Evolutionary conservation across 2,113 vertebrate species (phyloP), one percentile per base, ranked within the genome.

Genomic region (Leucopternis melanops): DNA sequence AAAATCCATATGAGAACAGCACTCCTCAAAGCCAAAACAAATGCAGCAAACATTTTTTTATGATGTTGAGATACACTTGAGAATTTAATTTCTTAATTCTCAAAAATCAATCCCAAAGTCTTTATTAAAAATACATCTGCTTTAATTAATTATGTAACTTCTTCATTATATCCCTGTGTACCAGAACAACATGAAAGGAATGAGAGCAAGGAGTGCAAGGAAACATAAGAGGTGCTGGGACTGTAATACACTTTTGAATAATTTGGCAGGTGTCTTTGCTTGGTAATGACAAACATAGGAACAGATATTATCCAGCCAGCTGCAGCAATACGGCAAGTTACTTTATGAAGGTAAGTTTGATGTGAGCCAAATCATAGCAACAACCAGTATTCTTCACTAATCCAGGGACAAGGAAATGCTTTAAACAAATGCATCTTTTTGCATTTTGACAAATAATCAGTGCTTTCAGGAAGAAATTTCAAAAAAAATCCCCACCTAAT

Each of bases 91-190:
- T 81, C 19, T 44, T 92, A 92, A 87, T 66, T 84, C 59, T 88
- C n/a, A 92, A 86, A 95, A 96, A 71, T 89, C 44, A 92, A 65
- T 93, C 72, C 69, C 32, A 36, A 83, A 93, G 6, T 52, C 95
- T 93, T 86, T 91, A 94, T 96, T 95, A 95, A 96, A 95, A 96
- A 89, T 69, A 47, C 52, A 81, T 88, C 83, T 88, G 72, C 83
- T 95, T 91, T 95, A 95, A 96, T 97, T 96, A 92, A 65, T 95
- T 95, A 84, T n/a, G 54, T 94, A 96, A 97, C 61, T 79, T 87
- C 66, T 95, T 90, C 72, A 93, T 96, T 91, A 87, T 54, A 92
- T 81, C 38, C 44, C 27, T 44, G 16, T 57, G 49, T 86, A 83
- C 50, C 55, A 86, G 69, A 88, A 63, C 49, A 90, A 93, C 61